A percentile compares a stretch with the other conserved stretches of the same genome.
phyloP scores from a whole-genome alignment of 2,797 vertebrate genomes.

The Bradypodion pumilum region DNA sequence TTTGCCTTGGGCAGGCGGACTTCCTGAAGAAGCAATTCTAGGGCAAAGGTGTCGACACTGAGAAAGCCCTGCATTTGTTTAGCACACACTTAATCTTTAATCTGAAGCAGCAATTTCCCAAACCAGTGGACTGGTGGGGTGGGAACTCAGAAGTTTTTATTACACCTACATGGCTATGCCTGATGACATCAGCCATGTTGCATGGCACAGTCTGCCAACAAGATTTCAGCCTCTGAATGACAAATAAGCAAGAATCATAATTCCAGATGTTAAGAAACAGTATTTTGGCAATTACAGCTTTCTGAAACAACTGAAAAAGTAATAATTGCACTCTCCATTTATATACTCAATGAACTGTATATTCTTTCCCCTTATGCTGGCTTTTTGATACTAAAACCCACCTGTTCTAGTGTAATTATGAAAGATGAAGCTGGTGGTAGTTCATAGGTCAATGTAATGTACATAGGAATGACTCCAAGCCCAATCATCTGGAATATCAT shows the following conservation, averaged over 20 bases:
- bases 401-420: slow-evolving; percentile 93
- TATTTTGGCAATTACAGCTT: background rate
- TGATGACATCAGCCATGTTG: no score
- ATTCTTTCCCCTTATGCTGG: no score
- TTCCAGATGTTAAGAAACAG: background rate
- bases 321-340: background rate
- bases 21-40: background rate
- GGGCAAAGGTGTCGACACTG: background rate
- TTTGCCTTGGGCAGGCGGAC: no score
- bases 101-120: background rate
- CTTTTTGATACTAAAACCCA: slow-evolving; percentile 52
- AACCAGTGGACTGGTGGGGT: no score
- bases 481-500: slow-evolving; percentile 84
- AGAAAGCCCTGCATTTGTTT: background rate
- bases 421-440: slow-evolving; percentile 90
- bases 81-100: background rate
- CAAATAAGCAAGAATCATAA: background rate
- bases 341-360: background rate
- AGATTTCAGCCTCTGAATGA: background rate
- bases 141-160: no score
- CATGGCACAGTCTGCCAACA: no score
- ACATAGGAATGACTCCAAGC: slow-evolving; percentile 86
- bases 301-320: background rate
- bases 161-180: no score
- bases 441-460: slow-evolving; percentile 80